A percentile compares a stretch with the other conserved stretches of the same genome.
These are phyloP conservation scores for Tachina lurida DNA, from an alignment of 2,888 invertebrate species.

Conservation along the genomic window DNA sequence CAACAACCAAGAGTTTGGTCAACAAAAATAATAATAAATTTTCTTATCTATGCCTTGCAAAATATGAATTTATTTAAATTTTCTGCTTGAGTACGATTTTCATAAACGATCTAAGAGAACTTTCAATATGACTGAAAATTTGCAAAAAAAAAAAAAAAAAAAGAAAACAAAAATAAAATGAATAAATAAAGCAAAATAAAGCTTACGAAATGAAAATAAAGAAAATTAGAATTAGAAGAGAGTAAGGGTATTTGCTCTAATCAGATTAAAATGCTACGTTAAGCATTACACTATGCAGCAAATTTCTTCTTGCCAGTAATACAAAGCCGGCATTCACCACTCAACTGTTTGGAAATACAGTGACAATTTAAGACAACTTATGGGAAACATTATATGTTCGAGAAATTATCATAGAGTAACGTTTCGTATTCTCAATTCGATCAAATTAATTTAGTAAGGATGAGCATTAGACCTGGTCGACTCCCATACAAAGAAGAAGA, in stretches of 20 bases:
- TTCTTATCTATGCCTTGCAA: constrained; percentile 67
- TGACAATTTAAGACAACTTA: background rate
- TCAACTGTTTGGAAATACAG: constrained; percentile 26
- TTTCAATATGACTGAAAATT: constrained; percentile 61
- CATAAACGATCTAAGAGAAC: constrained; percentile 54
- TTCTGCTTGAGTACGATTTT: constrained; percentile 69
- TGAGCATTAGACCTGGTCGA: no score
- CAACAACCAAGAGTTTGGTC: constrained; percentile 61
- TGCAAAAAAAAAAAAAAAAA: constrained; percentile 23
- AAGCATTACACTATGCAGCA: constrained; percentile 38
- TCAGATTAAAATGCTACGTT: constrained; percentile 67
- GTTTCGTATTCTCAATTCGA: no score
- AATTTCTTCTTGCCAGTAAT: constrained; percentile 14
- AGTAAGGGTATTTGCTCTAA: constrained; percentile 62
- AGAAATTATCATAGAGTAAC: no score
- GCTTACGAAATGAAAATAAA: constrained; percentile 21
- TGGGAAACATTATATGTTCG: background rate
- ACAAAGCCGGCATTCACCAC: constrained; percentile 3
- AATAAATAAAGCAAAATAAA: constrained; percentile 26
- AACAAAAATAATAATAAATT: constrained; percentile 70
- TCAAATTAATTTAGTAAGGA: no score
- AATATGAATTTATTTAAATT: constrained; percentile 72
- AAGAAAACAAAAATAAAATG: constrained; percentile 1
- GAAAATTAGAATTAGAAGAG: constrained; percentile 44
- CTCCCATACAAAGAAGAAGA: no score